Percentiles rank a stretch among this genome's conserved stretches.
Evolutionary conservation across 2,888 invertebrate genomes (phyloP).

Genomic region (Noctua comes): DNA sequence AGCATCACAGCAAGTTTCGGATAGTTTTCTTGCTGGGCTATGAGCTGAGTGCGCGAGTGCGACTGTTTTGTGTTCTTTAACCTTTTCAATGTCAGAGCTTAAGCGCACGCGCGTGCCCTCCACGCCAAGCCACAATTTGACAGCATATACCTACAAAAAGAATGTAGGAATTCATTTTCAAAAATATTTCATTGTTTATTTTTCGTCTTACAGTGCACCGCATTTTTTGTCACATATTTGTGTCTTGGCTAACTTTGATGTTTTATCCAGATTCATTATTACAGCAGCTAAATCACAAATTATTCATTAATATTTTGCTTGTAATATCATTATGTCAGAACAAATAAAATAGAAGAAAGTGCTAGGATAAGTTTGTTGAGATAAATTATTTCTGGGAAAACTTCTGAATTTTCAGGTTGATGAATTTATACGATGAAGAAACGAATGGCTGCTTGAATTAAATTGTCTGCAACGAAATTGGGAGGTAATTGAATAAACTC

Average conservation of each 20-base stretch:
- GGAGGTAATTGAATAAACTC: neutral
- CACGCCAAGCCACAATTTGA: too few relatives aligned
- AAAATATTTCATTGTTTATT: too few relatives aligned
- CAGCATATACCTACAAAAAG: too few relatives aligned
- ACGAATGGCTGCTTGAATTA: conserved; percentile 10
- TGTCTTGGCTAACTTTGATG: too few relatives aligned
- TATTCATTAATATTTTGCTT: conserved; percentile 4
- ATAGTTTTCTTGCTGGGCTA: too few relatives aligned
- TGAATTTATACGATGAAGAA: conserved; percentile 16
- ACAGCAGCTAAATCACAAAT: neutral
- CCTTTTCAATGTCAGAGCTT: too few relatives aligned
- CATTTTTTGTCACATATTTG: too few relatives aligned
- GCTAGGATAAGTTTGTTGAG: conserved; percentile 16
- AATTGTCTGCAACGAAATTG: conserved; percentile 14
- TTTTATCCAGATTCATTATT: neutral
- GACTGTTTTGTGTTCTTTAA: too few relatives aligned
- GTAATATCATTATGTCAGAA: conserved; percentile 7
- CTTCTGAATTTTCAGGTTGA: conserved; percentile 7
- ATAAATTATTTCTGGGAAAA: conserved; percentile 24
- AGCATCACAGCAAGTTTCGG: neutral
- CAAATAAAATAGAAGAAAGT: conserved; percentile 9
- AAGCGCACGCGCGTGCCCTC: too few relatives aligned
- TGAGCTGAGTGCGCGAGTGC: too few relatives aligned
- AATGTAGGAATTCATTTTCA: too few relatives aligned
- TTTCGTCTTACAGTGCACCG: too few relatives aligned